Evolutionary conservation across 2,113 vertebrate genomes (phyloP).

Genomic region (Myotis davidii): DNA sequence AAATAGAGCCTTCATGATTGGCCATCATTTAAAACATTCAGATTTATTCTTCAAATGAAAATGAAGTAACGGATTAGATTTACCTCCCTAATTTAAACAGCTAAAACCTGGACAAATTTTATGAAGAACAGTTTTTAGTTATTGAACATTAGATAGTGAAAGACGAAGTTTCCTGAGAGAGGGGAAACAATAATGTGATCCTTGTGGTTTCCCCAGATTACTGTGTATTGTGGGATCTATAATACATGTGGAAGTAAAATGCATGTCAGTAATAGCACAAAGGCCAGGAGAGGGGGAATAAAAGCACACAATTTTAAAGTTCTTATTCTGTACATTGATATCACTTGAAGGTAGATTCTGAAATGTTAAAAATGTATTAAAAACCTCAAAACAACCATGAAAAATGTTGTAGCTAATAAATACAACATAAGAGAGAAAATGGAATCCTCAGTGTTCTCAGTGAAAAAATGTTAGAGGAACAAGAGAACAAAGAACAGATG

Average conservation of each 20-base stretch:
- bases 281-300: neutral
- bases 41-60: conserved; percentile 40
- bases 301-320: neutral
- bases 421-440: conserved; percentile 17
- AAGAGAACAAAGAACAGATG: neutral
- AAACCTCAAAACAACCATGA: neutral
- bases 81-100: conserved; percentile 3
- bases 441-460: neutral
- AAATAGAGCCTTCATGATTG: conserved; percentile 27
- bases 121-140: conserved; percentile 14
- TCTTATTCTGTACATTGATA: conserved; percentile 28
- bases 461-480: neutral
- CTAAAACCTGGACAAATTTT: conserved; percentile 25
- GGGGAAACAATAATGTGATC: neutral
- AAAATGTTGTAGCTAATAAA: neutral
- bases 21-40: conserved; percentile 21
- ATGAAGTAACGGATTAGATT: conserved; percentile 15
- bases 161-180: neutral
- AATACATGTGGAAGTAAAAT: neutral
- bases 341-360: conserved; percentile 33
- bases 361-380: neutral
- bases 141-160: neutral
- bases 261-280: neutral
- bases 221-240: neutral
- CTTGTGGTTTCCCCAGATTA: neutral